Evolutionary conservation across 2,113 vertebrate species (phyloP).

Genomic region (Fukomys damarensis): DNA sequence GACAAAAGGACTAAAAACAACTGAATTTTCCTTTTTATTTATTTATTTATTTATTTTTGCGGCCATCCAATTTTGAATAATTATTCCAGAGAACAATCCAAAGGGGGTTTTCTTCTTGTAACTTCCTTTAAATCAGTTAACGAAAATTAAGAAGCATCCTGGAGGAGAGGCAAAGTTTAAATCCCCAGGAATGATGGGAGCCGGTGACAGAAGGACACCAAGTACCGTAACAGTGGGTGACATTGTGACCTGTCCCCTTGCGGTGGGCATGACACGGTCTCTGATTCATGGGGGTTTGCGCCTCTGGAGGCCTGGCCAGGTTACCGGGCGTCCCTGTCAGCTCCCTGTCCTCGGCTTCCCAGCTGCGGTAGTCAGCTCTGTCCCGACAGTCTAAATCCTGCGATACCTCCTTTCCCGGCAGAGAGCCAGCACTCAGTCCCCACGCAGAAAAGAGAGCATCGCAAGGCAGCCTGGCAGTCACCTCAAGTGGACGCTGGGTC

Average conservation of each 20-base stretch:
- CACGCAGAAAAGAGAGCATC: neutral
- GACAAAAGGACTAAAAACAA: neutral
- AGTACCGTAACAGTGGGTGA: neutral
- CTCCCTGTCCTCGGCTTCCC: constrained; percentile 1
- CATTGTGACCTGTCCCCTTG: neutral
- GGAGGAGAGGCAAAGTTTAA: constrained; percentile 13
- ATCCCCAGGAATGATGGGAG: neutral
- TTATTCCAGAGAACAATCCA: constrained; percentile 35
- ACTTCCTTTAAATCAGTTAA: constrained; percentile 32
- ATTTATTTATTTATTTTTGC: neutral
- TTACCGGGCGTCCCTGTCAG: neutral
- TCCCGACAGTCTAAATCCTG: neutral
- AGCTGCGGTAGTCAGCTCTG: neutral
- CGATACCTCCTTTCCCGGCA: neutral
- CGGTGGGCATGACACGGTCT: neutral
- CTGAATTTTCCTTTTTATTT: neutral
- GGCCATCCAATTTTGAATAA: constrained; percentile 20
- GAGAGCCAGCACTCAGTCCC: neutral
- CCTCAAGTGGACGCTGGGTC: neutral
- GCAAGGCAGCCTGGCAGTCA: neutral
- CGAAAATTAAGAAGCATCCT: neutral
- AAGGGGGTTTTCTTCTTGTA: constrained; percentile 2
- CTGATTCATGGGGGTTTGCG: neutral
- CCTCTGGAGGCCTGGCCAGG: neutral
- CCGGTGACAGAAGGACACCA: neutral